Evolutionary conservation across 2,113 vertebrate genomes (phyloP).

Genomic region (Stigmatopora nigra): DNA sequence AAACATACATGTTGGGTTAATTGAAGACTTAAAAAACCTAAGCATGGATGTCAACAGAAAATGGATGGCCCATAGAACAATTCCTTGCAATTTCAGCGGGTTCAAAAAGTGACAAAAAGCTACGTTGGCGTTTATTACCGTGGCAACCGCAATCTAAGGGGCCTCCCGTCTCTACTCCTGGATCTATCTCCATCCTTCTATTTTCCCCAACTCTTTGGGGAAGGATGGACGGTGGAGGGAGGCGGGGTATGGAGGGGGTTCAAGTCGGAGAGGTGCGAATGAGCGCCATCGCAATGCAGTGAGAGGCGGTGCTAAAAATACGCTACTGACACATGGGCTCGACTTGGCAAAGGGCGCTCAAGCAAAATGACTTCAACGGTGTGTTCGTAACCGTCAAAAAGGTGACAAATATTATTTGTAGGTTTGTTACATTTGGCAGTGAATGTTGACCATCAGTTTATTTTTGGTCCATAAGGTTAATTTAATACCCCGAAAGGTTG

Average conservation of each 20-base stretch:
- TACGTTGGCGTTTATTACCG: slow-evolving; percentile 19
- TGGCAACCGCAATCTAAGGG: slow-evolving; percentile 38
- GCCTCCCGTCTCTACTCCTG: slow-evolving; percentile 9
- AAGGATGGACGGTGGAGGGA: slow-evolving; percentile 12
- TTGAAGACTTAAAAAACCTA: too few relatives aligned
- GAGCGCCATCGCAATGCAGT: slow-evolving; percentile 71
- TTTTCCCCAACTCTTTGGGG: slow-evolving; percentile 23
- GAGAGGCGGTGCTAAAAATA: slow-evolving; percentile 74
- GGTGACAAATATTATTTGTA: slow-evolving; percentile 38
- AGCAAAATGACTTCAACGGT: slow-evolving; percentile 29
- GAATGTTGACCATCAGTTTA: too few relatives aligned
- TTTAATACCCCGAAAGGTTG: too few relatives aligned
- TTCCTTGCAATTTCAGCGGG: not conserved
- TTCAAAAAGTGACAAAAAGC: not conserved
- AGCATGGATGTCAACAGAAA: too few relatives aligned
- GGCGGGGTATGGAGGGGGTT: slow-evolving; percentile 5
- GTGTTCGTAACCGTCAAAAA: too few relatives aligned
- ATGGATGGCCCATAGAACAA: not conserved
- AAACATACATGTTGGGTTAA: too few relatives aligned
- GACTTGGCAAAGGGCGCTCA: slow-evolving; percentile 55
- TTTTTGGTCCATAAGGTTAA: too few relatives aligned
- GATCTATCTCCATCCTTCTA: slow-evolving; percentile 28
- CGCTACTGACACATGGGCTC: slow-evolving; percentile 67
- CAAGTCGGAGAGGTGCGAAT: slow-evolving; percentile 52
- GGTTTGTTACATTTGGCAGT: slow-evolving; percentile 3